phyloP scores from a whole-genome alignment of 2,797 vertebrate species.

The Linurgus olivaceus region DNA sequence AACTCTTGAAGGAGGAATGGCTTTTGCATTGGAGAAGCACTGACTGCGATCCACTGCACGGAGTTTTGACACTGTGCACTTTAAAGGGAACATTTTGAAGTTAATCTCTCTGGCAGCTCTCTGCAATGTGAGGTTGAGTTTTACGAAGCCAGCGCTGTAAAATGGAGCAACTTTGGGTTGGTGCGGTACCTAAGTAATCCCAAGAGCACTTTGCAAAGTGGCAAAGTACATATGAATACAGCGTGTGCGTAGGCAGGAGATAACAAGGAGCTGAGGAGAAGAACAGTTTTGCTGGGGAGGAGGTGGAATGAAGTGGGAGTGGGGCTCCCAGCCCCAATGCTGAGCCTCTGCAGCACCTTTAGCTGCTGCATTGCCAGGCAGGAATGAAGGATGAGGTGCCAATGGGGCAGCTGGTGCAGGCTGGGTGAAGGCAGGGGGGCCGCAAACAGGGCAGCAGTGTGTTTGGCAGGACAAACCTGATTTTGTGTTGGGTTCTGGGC shows the following conservation, averaged over 20 bases:
- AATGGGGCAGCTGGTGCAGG: background rate
- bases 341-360: background rate
- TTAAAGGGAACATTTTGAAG: background rate
- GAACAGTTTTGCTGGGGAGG: background rate
- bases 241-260: constrained; percentile 2
- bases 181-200: constrained; percentile 44
- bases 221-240: constrained; percentile 14
- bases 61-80: background rate
- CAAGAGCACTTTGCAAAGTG: constrained; percentile 24
- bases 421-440: background rate
- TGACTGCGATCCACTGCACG: accelerated
- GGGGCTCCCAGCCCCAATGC: background rate
- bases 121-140: background rate
- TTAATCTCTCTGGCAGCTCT: background rate
- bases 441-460: accelerated
- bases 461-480: background rate
- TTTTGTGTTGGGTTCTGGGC: background rate
- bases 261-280: constrained; percentile 7
- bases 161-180: background rate
- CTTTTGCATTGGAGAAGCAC: background rate
- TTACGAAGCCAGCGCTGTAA: background rate
- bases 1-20: background rate
- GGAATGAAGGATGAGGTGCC: background rate
- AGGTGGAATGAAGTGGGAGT: constrained; percentile 23
- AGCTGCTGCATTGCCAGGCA: accelerated